Conservation (phyloP, 2,888 invertebrate species). For the Calameuta idolon region DNA sequence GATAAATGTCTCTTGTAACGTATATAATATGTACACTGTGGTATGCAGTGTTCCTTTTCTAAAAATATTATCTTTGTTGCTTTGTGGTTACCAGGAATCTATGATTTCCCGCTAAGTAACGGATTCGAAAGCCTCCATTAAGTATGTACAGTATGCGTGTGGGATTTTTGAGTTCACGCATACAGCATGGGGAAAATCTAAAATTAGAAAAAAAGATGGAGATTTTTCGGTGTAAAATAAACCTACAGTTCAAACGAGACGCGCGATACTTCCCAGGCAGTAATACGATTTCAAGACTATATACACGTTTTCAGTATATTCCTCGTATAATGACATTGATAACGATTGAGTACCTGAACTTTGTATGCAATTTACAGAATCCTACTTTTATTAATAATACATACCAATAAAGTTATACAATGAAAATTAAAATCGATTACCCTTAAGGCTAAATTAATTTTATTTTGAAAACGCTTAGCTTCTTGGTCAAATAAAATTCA, state of each 20-base stretch:
- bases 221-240: background rate
- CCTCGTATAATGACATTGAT: background rate
- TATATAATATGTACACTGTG: background rate
- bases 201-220: background rate
- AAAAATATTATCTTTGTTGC: background rate
- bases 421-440: background rate
- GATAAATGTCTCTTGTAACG: background rate
- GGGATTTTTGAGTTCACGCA: background rate
- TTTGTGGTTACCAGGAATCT: background rate
- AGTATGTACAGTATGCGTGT: background rate
- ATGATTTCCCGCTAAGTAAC: background rate
- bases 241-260: background rate
- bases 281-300: background rate
- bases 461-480: no score
- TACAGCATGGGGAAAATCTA: background rate
- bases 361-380: background rate
- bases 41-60: background rate
- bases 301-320: background rate
- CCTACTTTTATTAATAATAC: background rate
- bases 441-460: no score
- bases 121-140: background rate
- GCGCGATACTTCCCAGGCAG: background rate
- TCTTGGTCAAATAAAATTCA: no score
- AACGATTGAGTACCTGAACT: background rate
- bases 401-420: background rate